phyloP scores from a whole-genome alignment of 2,113 vertebrate genomes.

The Microcebus griseorufus region DNA sequence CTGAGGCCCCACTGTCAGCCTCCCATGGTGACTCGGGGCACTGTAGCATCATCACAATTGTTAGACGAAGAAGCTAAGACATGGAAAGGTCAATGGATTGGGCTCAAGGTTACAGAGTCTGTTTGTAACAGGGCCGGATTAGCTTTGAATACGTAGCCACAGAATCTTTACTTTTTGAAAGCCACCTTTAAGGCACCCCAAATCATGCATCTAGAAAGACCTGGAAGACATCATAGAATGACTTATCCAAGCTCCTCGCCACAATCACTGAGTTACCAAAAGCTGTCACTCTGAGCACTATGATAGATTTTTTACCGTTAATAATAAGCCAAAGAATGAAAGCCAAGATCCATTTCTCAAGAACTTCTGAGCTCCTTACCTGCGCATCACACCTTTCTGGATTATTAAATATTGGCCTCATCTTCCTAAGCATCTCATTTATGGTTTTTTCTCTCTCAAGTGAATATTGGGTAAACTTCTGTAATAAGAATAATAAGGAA shows the following conservation, averaged over 20 bases:
- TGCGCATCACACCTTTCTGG: neutral
- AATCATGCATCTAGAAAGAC: neutral
- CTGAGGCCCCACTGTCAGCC: no score
- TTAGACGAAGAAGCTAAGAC: slow-evolving; percentile 35
- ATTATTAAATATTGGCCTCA: neutral
- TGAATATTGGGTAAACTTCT: neutral
- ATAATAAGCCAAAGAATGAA: neutral
- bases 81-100: neutral
- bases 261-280: neutral
- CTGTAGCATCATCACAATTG: neutral
- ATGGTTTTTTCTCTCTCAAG: neutral
- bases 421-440: neutral
- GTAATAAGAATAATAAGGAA: neutral
- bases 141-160: neutral
- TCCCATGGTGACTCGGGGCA: neutral
- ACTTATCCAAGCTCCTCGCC: neutral
- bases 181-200: neutral
- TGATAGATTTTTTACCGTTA: slow-evolving; percentile 1
- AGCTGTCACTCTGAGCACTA: neutral
- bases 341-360: neutral
- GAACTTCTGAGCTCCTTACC: neutral
- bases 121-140: neutral
- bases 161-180: slow-evolving; percentile 27
- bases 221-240: neutral
- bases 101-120: neutral